Evolutionary conservation across 2,113 vertebrate genomes (phyloP), one percentile per base, ranked within the genome.

Genomic region (Collichthys lucidus): DNA sequence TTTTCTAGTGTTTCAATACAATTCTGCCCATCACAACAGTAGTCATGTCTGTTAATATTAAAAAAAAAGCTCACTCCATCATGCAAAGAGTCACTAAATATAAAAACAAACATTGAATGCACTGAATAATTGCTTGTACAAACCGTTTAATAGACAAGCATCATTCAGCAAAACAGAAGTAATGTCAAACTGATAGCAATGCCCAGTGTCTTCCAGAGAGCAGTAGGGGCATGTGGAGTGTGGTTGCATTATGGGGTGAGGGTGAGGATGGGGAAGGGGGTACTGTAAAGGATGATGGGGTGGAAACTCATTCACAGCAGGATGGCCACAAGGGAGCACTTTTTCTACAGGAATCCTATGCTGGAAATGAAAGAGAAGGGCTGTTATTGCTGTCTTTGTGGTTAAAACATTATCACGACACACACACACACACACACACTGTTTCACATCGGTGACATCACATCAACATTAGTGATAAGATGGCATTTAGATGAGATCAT

Each of bases 311-410:
- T 95, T 96, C 95, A 95, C 95, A 95, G 94, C 91, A 92, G 93
- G 95, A 91, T 92, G 96, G 83, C 85, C 91, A 90, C 89, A 91
- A 95, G 94, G 94, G 92, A 94, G 94, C 94, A 94, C 88, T 91
- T 93, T 86, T 94, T 96, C 96, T 98, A 98, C 96, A 97, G 96
- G 96, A 97, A 97, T 95, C 97, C 96, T 94, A 95, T 96, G 97
- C 96, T 98, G 97, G 95, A 98, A 98, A 98, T 91, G 91, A 97
- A 95, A 97, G 94, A 97, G 95, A 97, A 96, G 90, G 93, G 92
- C 93, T 93, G 94, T 99, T 97, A 97, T 95, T 96, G 93, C 93
- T 93, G 94, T 92, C 86, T 94, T 94, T 52, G 86, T 82, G 89
- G 78, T 86, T 93, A 79, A 88, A 90, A 84, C 73, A 89, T 69